Evolutionary conservation across 2,888 invertebrate genomes (phyloP), one percentile per base, ranked within the genome.

Genomic region (Mythimna ferrago): DNA sequence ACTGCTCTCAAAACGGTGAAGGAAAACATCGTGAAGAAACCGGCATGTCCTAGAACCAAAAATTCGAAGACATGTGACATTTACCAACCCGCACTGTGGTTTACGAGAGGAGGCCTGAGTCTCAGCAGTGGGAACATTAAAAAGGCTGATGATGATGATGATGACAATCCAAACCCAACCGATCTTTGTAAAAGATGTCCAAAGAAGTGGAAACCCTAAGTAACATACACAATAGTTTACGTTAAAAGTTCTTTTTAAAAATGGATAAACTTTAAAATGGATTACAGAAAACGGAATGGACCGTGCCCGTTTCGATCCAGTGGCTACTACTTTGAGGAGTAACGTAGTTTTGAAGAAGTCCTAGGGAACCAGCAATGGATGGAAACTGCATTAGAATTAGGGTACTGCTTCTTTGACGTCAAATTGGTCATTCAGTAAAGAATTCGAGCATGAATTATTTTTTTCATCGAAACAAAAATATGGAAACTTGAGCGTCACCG

Each of bases 241-340:
- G 63, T 64, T 56, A 67, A 69, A 66, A 84, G 70, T 81, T 73
- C 32, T 35, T 53, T 68, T 81, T 73, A 73, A 76, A 84, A 81
- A 81, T 73, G 78, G 66, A 77, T 77, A 77, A 84, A 84, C 71
- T 82, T 82, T 71, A 69, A 77, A 81, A 73, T 53, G 71, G 54
- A 77, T 82, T 81, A 73, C 81, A 58, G 77, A 19, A 66, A 71
- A 54, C 66, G 71, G 48, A 73, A 44, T 60, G 56, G 57, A 81
- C 63, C 44, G 58, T 2, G 10, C n/a, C 60, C 51, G 60, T 58
- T 61, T 38, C 56, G 35, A 65, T 70, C 63, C 72, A 76, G 63
- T 80, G 63, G 69, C 54, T 38, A 65, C 53, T 71, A 77, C 68
- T 71, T 84, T 58, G 48, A 66, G 16, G 32, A 57, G 21, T 54